phyloP scores from a whole-genome alignment of 2,113 vertebrate species.

The Erinaceus europaeus region DNA sequence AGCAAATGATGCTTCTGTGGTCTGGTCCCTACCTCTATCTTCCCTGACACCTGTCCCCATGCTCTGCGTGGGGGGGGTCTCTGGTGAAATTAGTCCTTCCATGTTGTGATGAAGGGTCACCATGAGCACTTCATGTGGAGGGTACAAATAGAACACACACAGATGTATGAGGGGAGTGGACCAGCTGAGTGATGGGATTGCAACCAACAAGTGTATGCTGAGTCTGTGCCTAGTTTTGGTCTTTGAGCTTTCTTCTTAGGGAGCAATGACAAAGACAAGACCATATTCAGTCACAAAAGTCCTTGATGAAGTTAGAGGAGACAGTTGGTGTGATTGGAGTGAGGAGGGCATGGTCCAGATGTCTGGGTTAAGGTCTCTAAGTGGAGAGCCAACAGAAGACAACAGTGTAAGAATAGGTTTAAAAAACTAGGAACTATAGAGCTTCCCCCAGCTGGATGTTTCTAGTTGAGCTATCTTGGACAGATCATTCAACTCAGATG shows the following conservation, averaged over 20 bases:
- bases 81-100: neutral
- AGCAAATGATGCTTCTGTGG: neutral
- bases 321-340: neutral
- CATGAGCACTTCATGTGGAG: neutral
- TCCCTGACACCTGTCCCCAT: too few species aligned
- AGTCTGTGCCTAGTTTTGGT: neutral
- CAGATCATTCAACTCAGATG: slow-evolving; percentile 21
- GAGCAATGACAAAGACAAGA: neutral
- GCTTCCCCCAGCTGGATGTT: neutral
- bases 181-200: neutral
- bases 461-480: slow-evolving; percentile 13
- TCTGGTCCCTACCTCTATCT: neutral
- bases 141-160: neutral
- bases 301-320: neutral
- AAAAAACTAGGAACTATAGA: neutral
- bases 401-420: neutral
- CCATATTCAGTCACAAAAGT: neutral
- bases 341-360: neutral
- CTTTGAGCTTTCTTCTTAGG: neutral
- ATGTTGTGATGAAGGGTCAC: neutral
- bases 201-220: neutral
- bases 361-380: neutral
- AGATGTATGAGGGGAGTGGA: rapidly evolving
- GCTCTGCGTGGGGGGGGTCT: neutral
- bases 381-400: neutral